Conservation (phyloP, 2,797 vertebrate species). For the Aeoliscus strigatus region DNA sequence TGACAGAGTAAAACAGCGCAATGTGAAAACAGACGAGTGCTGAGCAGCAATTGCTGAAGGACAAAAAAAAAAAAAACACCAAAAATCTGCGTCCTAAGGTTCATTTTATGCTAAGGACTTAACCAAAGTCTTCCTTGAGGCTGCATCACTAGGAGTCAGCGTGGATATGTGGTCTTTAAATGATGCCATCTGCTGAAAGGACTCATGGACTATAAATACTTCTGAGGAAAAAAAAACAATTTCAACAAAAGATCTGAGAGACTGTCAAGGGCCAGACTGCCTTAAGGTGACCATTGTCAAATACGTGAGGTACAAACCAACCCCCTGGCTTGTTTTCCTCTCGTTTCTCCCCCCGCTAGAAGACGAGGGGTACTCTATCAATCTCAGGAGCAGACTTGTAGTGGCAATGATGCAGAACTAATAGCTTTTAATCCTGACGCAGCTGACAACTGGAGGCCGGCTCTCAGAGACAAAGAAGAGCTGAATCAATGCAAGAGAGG, state of each 20-base stretch:
- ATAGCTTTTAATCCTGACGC: conserved; percentile 83
- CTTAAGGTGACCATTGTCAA: conserved; percentile 46
- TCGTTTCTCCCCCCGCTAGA: conserved; percentile 50
- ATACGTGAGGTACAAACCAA: conserved; percentile 47
- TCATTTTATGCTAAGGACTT: not conserved
- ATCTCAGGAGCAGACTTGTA: conserved; percentile 77
- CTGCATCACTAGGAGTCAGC: not conserved
- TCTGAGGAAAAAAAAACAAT: conserved; percentile 17
- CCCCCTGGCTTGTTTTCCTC: conserved; percentile 55
- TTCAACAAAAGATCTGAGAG: conserved; percentile 31
- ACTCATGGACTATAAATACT: conserved; percentile 21
- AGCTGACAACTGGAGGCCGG: conserved; percentile 79
- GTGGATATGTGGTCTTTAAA: not conserved
- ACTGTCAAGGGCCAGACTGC: conserved; percentile 23
- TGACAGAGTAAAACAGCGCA: no score
- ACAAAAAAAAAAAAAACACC: conserved; percentile 21
- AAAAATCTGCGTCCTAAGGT: not conserved
- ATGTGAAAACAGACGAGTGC: conserved; percentile 15
- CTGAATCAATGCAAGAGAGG: conserved; percentile 65
- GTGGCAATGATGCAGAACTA: conserved; percentile 81
- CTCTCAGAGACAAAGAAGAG: conserved; percentile 72
- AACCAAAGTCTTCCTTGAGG: not conserved
- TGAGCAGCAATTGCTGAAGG: not conserved
- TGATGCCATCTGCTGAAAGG: not conserved
- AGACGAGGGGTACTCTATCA: conserved; percentile 74